phyloP scores from a whole-genome alignment of 2,888 invertebrate species.

The Clitarchus hookeri region DNA sequence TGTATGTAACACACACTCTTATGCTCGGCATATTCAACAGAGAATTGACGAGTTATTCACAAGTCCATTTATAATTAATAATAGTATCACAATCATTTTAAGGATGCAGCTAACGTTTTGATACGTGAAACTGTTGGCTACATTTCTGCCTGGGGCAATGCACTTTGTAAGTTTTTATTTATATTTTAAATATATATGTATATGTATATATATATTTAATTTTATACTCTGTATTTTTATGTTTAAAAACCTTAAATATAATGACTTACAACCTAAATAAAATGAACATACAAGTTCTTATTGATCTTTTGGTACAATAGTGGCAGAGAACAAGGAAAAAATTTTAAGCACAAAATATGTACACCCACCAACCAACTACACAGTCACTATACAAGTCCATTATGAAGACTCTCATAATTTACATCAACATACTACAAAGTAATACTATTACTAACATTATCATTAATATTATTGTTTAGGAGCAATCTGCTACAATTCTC shows the following conservation, averaged over 20 bases:
- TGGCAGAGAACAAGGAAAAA: slow-evolving; percentile 44
- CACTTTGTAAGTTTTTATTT: slow-evolving; percentile 40
- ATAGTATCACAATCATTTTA: slow-evolving; percentile 44
- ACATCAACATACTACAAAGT: slow-evolving; percentile 41
- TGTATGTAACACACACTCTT: slow-evolving; percentile 40
- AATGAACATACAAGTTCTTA: slow-evolving; percentile 40
- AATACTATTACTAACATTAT: not conserved
- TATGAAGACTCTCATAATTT: slow-evolving; percentile 36
- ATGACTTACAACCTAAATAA: slow-evolving; percentile 45
- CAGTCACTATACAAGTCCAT: not conserved
- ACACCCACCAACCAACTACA: slow-evolving; percentile 40
- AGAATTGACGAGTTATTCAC: slow-evolving; percentile 44
- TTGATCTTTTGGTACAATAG: slow-evolving; percentile 46
- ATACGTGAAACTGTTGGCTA: slow-evolving; percentile 38
- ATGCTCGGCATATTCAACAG: slow-evolving; percentile 18
- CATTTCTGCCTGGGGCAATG: slow-evolving; percentile 40
- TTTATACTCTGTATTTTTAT: slow-evolving; percentile 40
- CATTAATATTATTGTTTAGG: not conserved
- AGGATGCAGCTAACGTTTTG: slow-evolving; percentile 42
- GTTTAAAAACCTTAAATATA: slow-evolving; percentile 45
- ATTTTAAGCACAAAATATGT: slow-evolving; percentile 44
- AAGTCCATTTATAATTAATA: slow-evolving; percentile 39
- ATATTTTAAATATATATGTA: slow-evolving; percentile 33
- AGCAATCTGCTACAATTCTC: not conserved
- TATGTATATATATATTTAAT: slow-evolving; percentile 30